Conservation (phyloP, 2,888 invertebrate species). For the Euzophera pinguis region DNA sequence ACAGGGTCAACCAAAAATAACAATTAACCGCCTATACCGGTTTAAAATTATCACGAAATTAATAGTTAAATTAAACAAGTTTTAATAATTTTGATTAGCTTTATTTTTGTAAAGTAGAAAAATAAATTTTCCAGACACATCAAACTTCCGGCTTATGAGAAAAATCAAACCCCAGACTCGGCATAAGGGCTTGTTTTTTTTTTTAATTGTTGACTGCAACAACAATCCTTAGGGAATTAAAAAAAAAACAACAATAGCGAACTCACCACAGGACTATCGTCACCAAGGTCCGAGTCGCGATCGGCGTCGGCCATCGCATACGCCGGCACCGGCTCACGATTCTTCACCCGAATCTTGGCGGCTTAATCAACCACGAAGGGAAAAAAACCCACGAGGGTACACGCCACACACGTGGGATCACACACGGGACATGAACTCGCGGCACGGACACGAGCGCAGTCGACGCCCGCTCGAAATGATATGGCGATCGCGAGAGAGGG, state of each 20-base stretch:
- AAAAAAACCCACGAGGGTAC: slow-evolving; percentile 52
- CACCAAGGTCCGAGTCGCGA: slow-evolving; percentile 87
- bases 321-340: slow-evolving; percentile 91
- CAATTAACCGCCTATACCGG: too few species aligned
- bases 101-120: too few species aligned
- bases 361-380: slow-evolving; percentile 50
- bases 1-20: too few species aligned
- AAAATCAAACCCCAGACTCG: too few species aligned
- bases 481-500: slow-evolving; percentile 41
- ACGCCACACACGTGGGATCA: slow-evolving; percentile 55
- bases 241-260: slow-evolving; percentile 14
- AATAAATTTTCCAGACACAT: too few species aligned
- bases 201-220: too few species aligned
- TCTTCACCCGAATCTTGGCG: slow-evolving; percentile 94
- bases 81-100: too few species aligned
- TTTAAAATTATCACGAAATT: too few species aligned
- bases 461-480: slow-evolving; percentile 58
- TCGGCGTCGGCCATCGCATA: slow-evolving; percentile 87
- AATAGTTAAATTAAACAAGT: too few species aligned
- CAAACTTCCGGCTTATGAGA: too few species aligned
- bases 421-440: slow-evolving; percentile 19
- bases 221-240: too few species aligned
- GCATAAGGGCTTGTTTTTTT: too few species aligned
- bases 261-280: slow-evolving; percentile 88
- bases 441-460: slow-evolving; percentile 41